phyloP scores from a whole-genome alignment of 2,113 vertebrate species.

The Brienomyrus longianalis region DNA sequence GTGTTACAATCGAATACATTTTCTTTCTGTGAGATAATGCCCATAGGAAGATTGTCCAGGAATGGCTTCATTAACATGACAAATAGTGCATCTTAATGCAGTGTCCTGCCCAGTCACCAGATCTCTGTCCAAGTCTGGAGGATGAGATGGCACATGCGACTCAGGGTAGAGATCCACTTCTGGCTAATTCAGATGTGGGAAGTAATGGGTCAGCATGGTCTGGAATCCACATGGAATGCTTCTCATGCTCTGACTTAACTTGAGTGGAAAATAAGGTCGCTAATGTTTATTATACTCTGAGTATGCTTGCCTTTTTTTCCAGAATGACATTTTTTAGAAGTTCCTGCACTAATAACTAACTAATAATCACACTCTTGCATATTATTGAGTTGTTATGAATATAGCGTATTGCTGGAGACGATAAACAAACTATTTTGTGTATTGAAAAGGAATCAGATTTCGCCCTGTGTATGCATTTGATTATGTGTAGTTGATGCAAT shows the following conservation, averaged over 20 bases:
- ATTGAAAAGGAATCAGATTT: background rate
- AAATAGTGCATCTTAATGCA: background rate
- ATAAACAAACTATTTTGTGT: background rate
- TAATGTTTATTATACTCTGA: background rate
- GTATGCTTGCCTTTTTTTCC: background rate
- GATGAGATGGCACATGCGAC: background rate
- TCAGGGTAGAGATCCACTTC: background rate
- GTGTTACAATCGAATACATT: background rate
- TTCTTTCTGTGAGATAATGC: background rate
- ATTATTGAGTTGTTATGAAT: background rate
- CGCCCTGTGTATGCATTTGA: background rate
- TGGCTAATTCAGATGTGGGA: background rate
- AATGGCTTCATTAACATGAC: background rate
- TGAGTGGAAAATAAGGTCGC: background rate
- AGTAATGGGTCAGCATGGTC: background rate
- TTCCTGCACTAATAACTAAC: background rate
- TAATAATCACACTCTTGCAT: background rate
- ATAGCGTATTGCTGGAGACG: background rate
- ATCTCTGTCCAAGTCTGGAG: background rate
- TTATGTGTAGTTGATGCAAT: background rate
- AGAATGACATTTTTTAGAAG: background rate
- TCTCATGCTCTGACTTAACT: background rate
- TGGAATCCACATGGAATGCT: background rate
- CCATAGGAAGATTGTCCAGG: background rate
- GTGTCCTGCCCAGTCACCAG: background rate